Base-by-base conservation (phyloP, 2,113 vertebrate species). In the Pelodiscus sinensis region DNA sequence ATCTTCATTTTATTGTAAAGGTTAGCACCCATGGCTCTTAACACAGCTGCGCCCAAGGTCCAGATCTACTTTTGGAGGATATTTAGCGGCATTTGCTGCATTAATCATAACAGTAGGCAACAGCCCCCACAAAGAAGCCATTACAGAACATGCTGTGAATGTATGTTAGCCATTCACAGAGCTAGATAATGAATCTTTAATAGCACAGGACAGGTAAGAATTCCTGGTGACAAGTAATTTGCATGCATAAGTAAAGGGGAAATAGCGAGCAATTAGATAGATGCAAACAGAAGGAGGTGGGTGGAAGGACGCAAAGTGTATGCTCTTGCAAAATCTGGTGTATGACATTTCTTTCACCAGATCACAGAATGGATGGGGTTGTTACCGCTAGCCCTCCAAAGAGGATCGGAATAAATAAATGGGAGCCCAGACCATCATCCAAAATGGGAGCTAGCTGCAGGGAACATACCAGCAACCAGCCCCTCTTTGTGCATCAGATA, bases 331-430 rank as follows among this genome's bases (percentile, higher is more conserved):
- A n/a, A 21, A 35, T 29, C 15, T n/a, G 65, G n/a, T 71, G 16
- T 35, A 71, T n/a, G n/a, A 15, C 65, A 35, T 19, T 71, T 71
- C 65, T 71, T 71, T 31, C n/a, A 71, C 18, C 16, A 35, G 8
- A 35, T 18, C 8, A 18, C 14, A 71, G 18, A 21, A 71, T 35
- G n/a, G 31, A 9, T 71, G 31, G 65, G n/a, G 65, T 35, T 35
- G 16, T 71, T 35, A 71, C 65, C 16, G 21, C 25, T 29, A 50
- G 4, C 29, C 19, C 79, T 75, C 11, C 54, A 68, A 3, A 54
- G 57, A 52, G 27, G 31, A 22, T n/a, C 0, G 0, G 9, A 29
- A 79, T 25, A 75, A 51, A 80, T 62, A 22, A 83, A 50, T 51
- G 54, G 35, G 92, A 93, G 9, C 2, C 27, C 6, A 1, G 8